These are phyloP conservation scores for Meliscaeva auricollis DNA, from an alignment of 2,888 invertebrate genomes.

Conservation along the genomic window DNA sequence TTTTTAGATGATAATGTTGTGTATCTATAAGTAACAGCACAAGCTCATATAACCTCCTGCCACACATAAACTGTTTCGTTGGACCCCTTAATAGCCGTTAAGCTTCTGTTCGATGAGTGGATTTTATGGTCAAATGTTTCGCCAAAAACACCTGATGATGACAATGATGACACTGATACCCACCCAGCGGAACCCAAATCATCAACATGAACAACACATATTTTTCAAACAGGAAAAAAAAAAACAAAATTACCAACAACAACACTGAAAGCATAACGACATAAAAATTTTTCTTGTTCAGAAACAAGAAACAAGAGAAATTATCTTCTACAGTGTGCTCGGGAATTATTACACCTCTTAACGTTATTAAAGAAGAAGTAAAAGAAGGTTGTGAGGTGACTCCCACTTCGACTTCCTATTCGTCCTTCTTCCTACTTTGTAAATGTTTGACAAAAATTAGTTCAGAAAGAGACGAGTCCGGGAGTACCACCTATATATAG, in stretches of 20 bases:
- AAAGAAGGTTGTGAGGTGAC: not conserved
- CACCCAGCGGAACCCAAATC: constrained; percentile 26
- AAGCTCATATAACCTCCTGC: constrained; percentile 77
- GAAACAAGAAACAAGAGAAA: constrained; percentile 36
- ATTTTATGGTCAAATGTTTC: constrained; percentile 77
- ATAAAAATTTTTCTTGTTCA: constrained; percentile 37
- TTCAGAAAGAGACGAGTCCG: constrained; percentile 23
- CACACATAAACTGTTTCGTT: constrained; percentile 47
- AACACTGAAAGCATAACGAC: constrained; percentile 32
- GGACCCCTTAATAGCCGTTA: constrained; percentile 77
- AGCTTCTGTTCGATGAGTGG: constrained; percentile 75
- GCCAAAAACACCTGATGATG: constrained; percentile 77
- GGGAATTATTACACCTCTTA: constrained; percentile 74
- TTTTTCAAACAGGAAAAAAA: no score
- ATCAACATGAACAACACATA: constrained; percentile 20
- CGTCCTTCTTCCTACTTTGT: not conserved
- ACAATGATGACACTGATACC: constrained; percentile 59
- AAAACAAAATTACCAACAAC: no score
- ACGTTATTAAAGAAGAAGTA: constrained; percentile 61
- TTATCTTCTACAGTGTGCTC: constrained; percentile 43
- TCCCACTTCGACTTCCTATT: not conserved
- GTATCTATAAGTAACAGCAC: constrained; percentile 43
- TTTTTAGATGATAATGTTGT: constrained; percentile 10
- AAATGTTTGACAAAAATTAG: constrained; percentile 60
- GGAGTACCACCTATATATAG: no score